Evolutionary conservation across 1,140 invertebrate genomes (phyloP).

Genomic region (Ptiloglossa arizonensis): DNA sequence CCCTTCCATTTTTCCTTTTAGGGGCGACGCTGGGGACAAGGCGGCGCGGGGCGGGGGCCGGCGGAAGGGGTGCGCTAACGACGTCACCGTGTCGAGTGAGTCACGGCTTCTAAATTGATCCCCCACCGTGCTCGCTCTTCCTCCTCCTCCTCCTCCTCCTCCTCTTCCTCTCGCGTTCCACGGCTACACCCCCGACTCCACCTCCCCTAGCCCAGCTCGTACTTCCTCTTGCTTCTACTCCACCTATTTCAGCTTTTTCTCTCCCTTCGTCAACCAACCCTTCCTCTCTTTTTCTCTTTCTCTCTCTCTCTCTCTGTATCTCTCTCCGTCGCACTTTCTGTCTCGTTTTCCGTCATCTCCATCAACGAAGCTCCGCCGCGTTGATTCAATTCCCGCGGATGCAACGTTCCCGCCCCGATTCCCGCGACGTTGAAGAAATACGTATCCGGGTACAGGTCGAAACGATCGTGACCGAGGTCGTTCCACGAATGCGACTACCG

Average conservation of each 20-base stretch:
- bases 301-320: not conserved
- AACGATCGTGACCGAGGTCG: conserved; percentile 35
- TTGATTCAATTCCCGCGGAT: conserved; percentile 45
- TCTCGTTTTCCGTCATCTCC: conserved; percentile 36
- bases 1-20: conserved; percentile 6
- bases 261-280: not conserved
- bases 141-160: conserved; percentile 24
- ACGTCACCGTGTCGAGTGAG: conserved; percentile 60
- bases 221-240: conserved; percentile 10
- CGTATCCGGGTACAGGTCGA: conserved; percentile 10
- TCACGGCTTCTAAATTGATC: conserved; percentile 65
- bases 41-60: not conserved
- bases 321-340: not conserved
- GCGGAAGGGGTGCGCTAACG: conserved; percentile 54
- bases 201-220: no score
- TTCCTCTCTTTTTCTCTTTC: not conserved
- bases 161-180: not conserved
- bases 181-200: no score
- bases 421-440: conserved; percentile 41
- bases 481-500: conserved; percentile 4
- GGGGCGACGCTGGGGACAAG: not conserved
- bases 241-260: conserved; percentile 11
- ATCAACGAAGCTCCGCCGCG: conserved; percentile 37
- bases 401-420: conserved; percentile 31
- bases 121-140: conserved; percentile 38